These are phyloP conservation scores for Pollenia angustigena DNA, from an alignment of 2,888 invertebrate species.

Conservation along the genomic window DNA sequence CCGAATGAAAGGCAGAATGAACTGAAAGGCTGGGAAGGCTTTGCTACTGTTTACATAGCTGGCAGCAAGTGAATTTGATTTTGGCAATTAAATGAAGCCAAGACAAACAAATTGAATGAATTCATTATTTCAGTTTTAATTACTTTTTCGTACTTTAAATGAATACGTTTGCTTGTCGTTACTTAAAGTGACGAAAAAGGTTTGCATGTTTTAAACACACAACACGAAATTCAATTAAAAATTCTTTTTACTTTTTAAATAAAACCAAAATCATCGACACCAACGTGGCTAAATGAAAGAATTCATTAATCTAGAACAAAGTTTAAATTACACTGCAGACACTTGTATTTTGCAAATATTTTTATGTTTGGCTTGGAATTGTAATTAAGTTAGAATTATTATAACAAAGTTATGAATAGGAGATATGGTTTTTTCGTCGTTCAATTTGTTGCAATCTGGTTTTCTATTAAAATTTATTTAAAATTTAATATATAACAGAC, in stretches of 20 bases:
- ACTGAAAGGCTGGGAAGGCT: background rate
- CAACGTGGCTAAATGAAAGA: conserved; percentile 38
- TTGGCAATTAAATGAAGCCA: conserved; percentile 65
- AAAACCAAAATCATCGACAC: conserved; percentile 24
- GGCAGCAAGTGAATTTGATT: conserved; percentile 40
- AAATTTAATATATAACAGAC: no score
- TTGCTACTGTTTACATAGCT: background rate
- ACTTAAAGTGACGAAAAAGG: conserved; percentile 74
- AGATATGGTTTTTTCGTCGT: background rate
- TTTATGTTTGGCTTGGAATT: background rate
- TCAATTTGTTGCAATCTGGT: background rate
- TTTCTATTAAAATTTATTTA: no score
- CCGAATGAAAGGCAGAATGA: background rate
- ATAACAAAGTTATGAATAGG: background rate
- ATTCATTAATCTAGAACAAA: conserved; percentile 33
- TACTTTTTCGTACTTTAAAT: conserved; percentile 82
- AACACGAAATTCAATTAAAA: conserved; percentile 81
- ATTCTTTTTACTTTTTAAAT: conserved; percentile 73
- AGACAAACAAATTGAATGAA: conserved; percentile 77
- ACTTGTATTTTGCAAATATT: conserved; percentile 26
- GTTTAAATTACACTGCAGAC: conserved; percentile 59
- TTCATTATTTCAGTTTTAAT: conserved; percentile 83
- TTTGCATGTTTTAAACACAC: conserved; percentile 63
- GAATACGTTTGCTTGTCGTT: conserved; percentile 59
- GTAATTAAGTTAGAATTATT: background rate